phyloP scores from a whole-genome alignment of 2,797 vertebrate genomes.

The Balearica regulorum region DNA sequence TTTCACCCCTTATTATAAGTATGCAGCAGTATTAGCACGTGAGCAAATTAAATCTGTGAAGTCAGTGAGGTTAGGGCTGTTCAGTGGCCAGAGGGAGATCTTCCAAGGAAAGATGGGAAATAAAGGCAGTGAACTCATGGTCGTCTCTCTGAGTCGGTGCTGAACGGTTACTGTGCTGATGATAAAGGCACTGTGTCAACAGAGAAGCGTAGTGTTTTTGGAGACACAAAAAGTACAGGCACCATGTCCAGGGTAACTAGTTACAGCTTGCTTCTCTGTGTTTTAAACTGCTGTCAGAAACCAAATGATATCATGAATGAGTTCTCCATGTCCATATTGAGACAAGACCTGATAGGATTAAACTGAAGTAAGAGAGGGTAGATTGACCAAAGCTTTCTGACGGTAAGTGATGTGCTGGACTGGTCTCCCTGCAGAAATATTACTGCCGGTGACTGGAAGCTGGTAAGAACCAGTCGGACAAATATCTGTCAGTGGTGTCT shows the following conservation, averaged over 20 bases:
- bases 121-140: neutral
- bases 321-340: neutral
- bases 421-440: neutral
- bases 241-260: neutral
- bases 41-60: neutral
- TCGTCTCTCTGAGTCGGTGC: neutral
- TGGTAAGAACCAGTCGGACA: neutral
- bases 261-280: neutral
- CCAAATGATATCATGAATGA: rapidly evolving
- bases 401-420: neutral
- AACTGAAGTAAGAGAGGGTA: neutral
- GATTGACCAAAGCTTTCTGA: neutral
- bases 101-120: neutral
- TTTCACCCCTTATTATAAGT: neutral
- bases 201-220: neutral
- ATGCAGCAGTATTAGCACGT: neutral
- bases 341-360: neutral
- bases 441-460: neutral
- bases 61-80: neutral
- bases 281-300: neutral
- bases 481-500: neutral
- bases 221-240: neutral
- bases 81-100: neutral
- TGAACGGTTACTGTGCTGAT: neutral
- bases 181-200: neutral